Base-by-base conservation (phyloP, 2,797 vertebrate species). In the Adrianichthys oophorus region DNA sequence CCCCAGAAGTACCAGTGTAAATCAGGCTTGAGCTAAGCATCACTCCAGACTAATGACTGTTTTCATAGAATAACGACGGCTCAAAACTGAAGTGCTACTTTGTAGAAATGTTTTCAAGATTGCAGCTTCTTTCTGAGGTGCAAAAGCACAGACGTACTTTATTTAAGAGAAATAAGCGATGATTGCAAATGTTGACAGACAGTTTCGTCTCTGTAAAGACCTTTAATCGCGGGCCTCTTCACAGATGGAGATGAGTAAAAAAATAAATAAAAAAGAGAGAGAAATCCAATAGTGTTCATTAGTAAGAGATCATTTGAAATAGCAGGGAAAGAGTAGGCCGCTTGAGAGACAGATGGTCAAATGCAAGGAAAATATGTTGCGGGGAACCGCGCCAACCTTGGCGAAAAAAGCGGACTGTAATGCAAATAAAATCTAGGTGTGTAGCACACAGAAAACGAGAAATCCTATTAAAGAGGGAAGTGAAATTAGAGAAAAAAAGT, bases 311-410 rank as follows among this genome's bases (percentile, higher is more conserved):
- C 60, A 60, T 69, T 72, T 13, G 40, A 58, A 65, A 79, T 14
- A 63, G 59, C 41, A 47, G 48, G 52, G 48, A 64, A 47, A 57
- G 59, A 58, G 47, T 41, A 70, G 59, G 53, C 29, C 70, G 80
- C 79, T 70, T 62, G 59, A 23, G 66, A 82, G 81, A 83, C 80
- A 86, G 85, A 88, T 84, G 84, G 82, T 72, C 76, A 79, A 78
- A 79, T 49, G 65, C 62, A 72, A 79, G 79, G 74, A 43, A 82
- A 87, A 80, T 86, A 84, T 85, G 82, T 60, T 78, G 4, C 74
- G 52, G 17, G 2, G 62, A 55, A 26, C 59, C 17, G 52, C 1
- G 16, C 64, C 75, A 79, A 80, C 74, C 79, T 74, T 78, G 68
- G 75, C 59, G 62, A 59, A 62, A 43, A 48, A 59, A 41, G 68